A percentile compares a stretch with the other conserved stretches of the same genome.
Evolutionary conservation across 2,888 invertebrate genomes (phyloP).

Genomic region (Drosophila barbarae): DNA sequence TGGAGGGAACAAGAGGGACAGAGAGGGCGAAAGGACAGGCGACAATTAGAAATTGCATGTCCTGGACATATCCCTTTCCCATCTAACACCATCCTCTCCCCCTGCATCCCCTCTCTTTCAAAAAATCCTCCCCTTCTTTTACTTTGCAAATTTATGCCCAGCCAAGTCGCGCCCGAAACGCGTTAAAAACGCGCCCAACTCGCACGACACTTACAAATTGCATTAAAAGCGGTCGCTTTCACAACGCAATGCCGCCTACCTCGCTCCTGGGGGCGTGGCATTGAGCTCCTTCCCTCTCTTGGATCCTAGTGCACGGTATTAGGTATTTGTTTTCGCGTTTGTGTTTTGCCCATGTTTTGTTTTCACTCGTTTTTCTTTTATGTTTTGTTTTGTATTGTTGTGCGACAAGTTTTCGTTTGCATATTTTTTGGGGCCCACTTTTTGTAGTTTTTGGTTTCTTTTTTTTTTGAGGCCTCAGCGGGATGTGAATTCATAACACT

Average conservation of each 20-base stretch:
- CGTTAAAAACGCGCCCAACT: conserved; percentile 23
- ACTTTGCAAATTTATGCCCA: conserved; percentile 48
- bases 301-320: conserved; percentile 1
- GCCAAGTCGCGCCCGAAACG: conserved; percentile 32
- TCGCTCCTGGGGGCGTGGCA: conserved; percentile 5
- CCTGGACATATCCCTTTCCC: conserved; percentile 35
- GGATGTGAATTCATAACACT: conserved; percentile 23
- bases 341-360: conserved; percentile 22
- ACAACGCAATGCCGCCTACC: conserved; percentile 49
- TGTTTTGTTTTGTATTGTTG: background rate
- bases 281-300: conserved; percentile 16
- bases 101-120: too few relatives aligned
- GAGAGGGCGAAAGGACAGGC: conserved; percentile 11
- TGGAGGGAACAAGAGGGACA: background rate
- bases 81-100: too few relatives aligned
- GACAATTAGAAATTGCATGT: conserved; percentile 51
- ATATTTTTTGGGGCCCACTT: conserved; percentile 22
- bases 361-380: conserved; percentile 9
- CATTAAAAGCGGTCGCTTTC: conserved; percentile 58
- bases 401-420: conserved; percentile 38
- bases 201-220: conserved; percentile 64
- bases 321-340: conserved; percentile 28
- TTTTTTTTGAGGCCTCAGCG: conserved; percentile 2
- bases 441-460: conserved; percentile 5
- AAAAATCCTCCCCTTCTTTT: background rate